phyloP scores from a whole-genome alignment of 2,113 vertebrate genomes.

The Camarhynchus parvulus region DNA sequence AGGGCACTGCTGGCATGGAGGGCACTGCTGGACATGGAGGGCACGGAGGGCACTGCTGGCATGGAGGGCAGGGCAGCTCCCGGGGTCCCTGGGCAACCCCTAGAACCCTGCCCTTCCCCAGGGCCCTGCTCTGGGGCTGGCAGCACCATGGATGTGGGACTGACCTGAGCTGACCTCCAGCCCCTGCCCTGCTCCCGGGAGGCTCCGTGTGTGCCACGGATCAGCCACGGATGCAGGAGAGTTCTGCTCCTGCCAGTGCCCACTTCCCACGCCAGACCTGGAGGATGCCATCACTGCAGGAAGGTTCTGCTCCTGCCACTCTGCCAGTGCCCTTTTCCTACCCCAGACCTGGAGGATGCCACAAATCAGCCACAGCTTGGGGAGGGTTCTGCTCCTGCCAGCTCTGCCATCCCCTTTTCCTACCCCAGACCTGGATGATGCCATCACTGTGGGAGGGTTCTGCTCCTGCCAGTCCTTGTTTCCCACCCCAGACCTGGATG shows the following conservation, averaged over 20 bases:
- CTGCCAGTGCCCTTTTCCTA: fast-evolving
- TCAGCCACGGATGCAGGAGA: fast-evolving
- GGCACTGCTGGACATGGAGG: too few relatives aligned
- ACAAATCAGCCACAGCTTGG: too few relatives aligned
- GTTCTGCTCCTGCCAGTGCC: background rate
- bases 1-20: too few relatives aligned
- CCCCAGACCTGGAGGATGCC: fast-evolving
- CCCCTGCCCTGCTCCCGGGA: fast-evolving
- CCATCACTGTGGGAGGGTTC: too few relatives aligned
- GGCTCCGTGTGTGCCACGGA: fast-evolving
- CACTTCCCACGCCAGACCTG: fast-evolving
- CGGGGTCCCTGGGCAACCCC: background rate
- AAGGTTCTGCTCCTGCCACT: too few relatives aligned
- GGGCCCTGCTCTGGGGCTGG: background rate
- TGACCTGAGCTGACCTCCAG: background rate
- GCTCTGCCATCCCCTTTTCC: too few relatives aligned
- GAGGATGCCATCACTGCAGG: background rate
- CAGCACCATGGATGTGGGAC: fast-evolving
- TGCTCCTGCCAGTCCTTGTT: too few relatives aligned
- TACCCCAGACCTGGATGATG: too few relatives aligned
- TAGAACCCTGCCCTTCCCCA: background rate
- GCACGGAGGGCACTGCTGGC: too few relatives aligned
- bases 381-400: too few relatives aligned
- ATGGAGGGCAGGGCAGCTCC: background rate
- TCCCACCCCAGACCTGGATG: too few relatives aligned